A percentile compares a stretch with the other conserved stretches of the same genome.
These are phyloP conservation scores for Microhierax caerulescens DNA, from an alignment of 2,797 vertebrate species.

Conservation along the genomic window DNA sequence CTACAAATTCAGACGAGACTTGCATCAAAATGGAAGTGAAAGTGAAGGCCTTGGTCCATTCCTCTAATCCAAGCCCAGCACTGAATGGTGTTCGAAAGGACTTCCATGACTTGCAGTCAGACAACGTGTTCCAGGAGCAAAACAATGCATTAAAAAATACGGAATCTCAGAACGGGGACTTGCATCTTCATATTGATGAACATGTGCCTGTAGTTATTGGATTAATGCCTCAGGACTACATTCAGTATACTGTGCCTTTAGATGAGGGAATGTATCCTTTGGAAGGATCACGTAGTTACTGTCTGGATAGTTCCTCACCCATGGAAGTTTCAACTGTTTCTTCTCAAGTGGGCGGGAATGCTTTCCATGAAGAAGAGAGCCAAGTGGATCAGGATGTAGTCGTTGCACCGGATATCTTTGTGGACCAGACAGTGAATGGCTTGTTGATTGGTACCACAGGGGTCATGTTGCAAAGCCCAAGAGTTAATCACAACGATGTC, in stretches of 20 bases:
- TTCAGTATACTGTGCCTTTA: constrained; percentile 99
- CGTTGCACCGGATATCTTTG: constrained; percentile 87
- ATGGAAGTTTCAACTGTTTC: constrained; percentile 89
- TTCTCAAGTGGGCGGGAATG: constrained; percentile 78
- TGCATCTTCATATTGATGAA: constrained; percentile 92
- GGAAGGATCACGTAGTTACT: constrained; percentile 90
- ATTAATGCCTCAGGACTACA: constrained; percentile 97
- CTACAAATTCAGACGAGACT: constrained; percentile 90
- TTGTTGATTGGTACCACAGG: constrained; percentile 87
- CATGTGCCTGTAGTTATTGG: constrained; percentile 97
- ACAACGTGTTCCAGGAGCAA: constrained; percentile 87
- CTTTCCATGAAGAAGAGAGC: constrained; percentile 83
- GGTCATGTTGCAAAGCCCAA: constrained; percentile 88
- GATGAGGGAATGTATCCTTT: constrained; percentile 95
- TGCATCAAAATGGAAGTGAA: constrained; percentile 97
- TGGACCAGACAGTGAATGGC: constrained; percentile 87
- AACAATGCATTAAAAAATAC: constrained; percentile 82
- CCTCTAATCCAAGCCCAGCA: constrained; percentile 88
- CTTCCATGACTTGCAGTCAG: constrained; percentile 89
- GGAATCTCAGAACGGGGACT: constrained; percentile 85
- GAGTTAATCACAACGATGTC: constrained; percentile 75
- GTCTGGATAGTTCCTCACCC: constrained; percentile 89
- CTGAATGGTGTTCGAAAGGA: constrained; percentile 93
- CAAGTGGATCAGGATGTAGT: constrained; percentile 84
- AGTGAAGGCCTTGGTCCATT: constrained; percentile 96